Evolutionary conservation across 2,888 invertebrate genomes (phyloP), one percentile per base, ranked within the genome.

Genomic region (Cryptops parisi): DNA sequence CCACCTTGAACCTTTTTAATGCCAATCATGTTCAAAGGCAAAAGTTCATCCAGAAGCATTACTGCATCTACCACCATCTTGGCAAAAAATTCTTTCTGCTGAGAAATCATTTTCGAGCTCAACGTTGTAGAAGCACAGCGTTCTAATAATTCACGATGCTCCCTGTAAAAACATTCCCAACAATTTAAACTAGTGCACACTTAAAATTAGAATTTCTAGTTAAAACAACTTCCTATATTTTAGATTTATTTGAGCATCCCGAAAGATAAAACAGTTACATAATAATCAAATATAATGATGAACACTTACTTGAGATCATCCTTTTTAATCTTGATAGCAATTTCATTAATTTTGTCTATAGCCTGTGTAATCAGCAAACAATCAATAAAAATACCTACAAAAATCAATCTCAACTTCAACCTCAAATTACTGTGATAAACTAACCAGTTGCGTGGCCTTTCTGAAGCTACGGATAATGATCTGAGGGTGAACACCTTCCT

Each of bases 41-140:
- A 71, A 19, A 93, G 74, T 33, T 84, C 82, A 67, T 97, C 97
- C 55, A 99, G 71, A 17, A 80, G 77, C 62, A 90, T 75, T 1
- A 99, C 98, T 45, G 98, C 97, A 65, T 97, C 93, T 0, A 99
- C 98, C 4, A 96, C 96, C 82, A 99, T 91, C 67, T 83, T 82
- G 26, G 94, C 82, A 72, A 99, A 99, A 74, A 91, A 91, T 43
- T 82, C 85, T 67, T 89, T 90, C 68, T 98, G 96, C 61, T 85
- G 86, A 65, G 94, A 86, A 63, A 98, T 93, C 58, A 99, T 75
- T 70, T 99, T 99, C 0, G 96, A 96, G 56, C 89, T 93, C 76
- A 99, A 80, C 0, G 97, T 91, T 0, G 98, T 99, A 0, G 85
- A 79, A 0, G 98, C 97, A 69, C 98, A 99, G 68, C 93, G 76